Conservation (phyloP, 2,888 invertebrate species). For the Drosophila rubida region DNA sequence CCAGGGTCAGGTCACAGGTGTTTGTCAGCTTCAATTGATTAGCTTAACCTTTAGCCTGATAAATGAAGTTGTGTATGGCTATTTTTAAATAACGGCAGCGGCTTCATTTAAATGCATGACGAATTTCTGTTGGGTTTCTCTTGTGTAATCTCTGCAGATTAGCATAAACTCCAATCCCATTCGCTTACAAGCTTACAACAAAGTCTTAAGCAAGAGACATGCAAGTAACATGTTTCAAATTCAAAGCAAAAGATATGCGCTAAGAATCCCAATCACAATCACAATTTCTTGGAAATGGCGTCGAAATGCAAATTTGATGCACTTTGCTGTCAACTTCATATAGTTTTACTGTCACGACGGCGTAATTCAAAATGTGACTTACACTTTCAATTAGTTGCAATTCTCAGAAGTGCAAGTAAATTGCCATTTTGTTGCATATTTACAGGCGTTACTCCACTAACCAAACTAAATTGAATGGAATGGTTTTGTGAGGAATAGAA, state of each 20-base stretch:
- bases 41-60: constrained; percentile 22
- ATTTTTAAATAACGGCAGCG: background rate
- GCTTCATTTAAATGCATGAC: background rate
- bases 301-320: background rate
- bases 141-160: background rate
- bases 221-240: too few species aligned
- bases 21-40: constrained; percentile 32
- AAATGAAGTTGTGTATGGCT: constrained; percentile 12
- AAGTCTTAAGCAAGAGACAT: too few species aligned
- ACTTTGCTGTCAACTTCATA: background rate
- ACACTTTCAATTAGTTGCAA: constrained; percentile 1
- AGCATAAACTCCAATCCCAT: background rate
- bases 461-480: background rate
- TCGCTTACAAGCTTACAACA: background rate
- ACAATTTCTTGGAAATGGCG: background rate
- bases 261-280: background rate
- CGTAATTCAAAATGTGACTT: background rate
- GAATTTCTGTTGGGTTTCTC: background rate
- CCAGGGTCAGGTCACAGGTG: constrained; percentile 38
- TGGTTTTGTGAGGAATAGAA: background rate
- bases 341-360: background rate
- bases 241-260: too few species aligned
- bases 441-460: background rate
- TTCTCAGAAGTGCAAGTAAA: constrained; percentile 7
- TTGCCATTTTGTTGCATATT: constrained; percentile 1